Evolutionary conservation across 1,140 invertebrate species (phyloP).

Genomic region (Stegodyphus dumicola): DNA sequence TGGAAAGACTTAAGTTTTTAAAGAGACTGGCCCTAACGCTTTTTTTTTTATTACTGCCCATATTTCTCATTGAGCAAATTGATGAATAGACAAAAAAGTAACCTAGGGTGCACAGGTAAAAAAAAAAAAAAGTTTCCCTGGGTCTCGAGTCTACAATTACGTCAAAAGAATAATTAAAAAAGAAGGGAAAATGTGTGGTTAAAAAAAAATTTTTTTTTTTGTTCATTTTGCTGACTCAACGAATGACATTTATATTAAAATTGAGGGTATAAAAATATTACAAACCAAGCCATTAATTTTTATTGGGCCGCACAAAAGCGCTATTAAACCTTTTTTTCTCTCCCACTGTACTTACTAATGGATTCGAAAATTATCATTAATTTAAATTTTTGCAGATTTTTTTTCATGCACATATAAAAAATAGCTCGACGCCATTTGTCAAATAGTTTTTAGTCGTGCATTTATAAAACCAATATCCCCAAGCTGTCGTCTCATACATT

Average conservation of each 20-base stretch:
- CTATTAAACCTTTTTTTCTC: slow-evolving; percentile 55
- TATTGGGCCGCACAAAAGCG: slow-evolving; percentile 53
- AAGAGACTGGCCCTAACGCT: slow-evolving; percentile 49
- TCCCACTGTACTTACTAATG: slow-evolving; percentile 33
- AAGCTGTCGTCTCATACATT: not conserved
- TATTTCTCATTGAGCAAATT: slow-evolving; percentile 53
- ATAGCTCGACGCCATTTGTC: slow-evolving; percentile 39
- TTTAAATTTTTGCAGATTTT: slow-evolving; percentile 53
- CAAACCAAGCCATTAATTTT: slow-evolving; percentile 57
- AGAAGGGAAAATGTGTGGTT: slow-evolving; percentile 35
- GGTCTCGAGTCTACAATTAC: slow-evolving; percentile 28
- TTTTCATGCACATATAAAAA: slow-evolving; percentile 36
- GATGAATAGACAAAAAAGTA: slow-evolving; percentile 53
- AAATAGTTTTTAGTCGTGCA: slow-evolving; percentile 36
- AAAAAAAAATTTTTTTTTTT: slow-evolving; percentile 35
- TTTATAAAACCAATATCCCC: slow-evolving; percentile 45
- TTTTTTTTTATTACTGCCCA: slow-evolving; percentile 53
- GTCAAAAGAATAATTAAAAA: slow-evolving; percentile 61
- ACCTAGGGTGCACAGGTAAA: not conserved
- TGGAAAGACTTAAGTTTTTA: slow-evolving; percentile 57
- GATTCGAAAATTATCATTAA: slow-evolving; percentile 60
- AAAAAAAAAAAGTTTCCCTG: slow-evolving; percentile 14
- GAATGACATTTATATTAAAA: slow-evolving; percentile 61
- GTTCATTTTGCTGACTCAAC: not conserved
- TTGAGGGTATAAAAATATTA: slow-evolving; percentile 61